Conservation (phyloP, 2,113 vertebrate genomes). For the Porphyrio hochstetteri region DNA sequence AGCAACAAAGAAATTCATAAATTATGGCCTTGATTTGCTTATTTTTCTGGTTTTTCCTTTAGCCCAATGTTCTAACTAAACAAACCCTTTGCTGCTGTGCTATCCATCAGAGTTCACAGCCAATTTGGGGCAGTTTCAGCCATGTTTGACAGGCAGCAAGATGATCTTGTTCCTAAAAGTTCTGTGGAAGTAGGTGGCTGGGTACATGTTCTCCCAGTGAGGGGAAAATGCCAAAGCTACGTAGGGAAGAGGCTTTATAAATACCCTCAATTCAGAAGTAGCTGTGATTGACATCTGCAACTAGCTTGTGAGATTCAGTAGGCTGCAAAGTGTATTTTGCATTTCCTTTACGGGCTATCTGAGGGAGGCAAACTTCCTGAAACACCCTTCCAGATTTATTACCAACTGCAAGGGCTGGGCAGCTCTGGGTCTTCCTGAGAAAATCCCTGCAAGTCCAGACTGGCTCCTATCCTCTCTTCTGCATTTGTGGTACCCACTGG, state of each 20-base stretch:
- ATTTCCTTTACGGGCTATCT: rapidly evolving
- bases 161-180: neutral
- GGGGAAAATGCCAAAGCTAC: neutral
- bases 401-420: neutral
- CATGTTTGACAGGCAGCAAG: neutral
- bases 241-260: neutral
- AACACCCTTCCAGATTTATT: neutral
- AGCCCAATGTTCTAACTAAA: neutral
- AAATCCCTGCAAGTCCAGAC: neutral
- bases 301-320: neutral
- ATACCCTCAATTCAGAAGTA: neutral
- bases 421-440: neutral
- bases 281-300: neutral
- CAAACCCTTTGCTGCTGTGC: neutral
- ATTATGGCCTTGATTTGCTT: neutral
- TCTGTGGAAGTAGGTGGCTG: neutral
- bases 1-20: neutral
- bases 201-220: neutral
- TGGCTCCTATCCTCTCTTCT: neutral
- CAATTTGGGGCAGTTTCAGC: neutral
- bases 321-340: neutral
- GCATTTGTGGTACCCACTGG: neutral
- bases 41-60: neutral
- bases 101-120: rapidly evolving
- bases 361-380: neutral